Conservation (phyloP, 2,888 invertebrate genomes). For the Zonitis immaculata region DNA sequence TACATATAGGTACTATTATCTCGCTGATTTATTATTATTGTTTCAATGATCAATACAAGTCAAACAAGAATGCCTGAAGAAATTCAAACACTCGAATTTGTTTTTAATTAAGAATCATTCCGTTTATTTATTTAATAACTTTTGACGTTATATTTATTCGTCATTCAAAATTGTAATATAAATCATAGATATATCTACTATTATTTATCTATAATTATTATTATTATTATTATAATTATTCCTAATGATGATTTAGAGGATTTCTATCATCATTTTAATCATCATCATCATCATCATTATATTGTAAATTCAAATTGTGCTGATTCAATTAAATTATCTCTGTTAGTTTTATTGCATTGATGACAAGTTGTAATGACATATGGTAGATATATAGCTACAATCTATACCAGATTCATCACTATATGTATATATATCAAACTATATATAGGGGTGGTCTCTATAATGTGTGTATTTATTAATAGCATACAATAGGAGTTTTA, state of each 20-base stretch:
- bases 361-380: slow-evolving; percentile 9
- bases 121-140: slow-evolving; percentile 20
- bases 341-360: neutral
- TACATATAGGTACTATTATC: too few species aligned
- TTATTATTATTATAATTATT: too few species aligned
- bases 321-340: slow-evolving; percentile 4
- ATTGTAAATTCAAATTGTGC: neutral
- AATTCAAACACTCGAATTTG: slow-evolving; percentile 23
- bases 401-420: slow-evolving; percentile 11
- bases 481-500: neutral
- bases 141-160: neutral
- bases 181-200: too few species aligned
- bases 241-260: too few species aligned
- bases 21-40: too few species aligned
- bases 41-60: slow-evolving; percentile 19
- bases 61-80: slow-evolving; percentile 13
- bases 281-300: too few species aligned
- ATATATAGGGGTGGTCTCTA: neutral
- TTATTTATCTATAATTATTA: neutral
- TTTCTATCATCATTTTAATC: too few species aligned
- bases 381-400: slow-evolving; percentile 7
- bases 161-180: slow-evolving; percentile 9
- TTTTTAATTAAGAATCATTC: slow-evolving; percentile 28
- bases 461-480: neutral
- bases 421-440: neutral